A percentile compares a stretch with the other conserved stretches of the same genome.
phyloP scores from a whole-genome alignment of 2,797 vertebrate genomes.

The Channallabes apus region DNA sequence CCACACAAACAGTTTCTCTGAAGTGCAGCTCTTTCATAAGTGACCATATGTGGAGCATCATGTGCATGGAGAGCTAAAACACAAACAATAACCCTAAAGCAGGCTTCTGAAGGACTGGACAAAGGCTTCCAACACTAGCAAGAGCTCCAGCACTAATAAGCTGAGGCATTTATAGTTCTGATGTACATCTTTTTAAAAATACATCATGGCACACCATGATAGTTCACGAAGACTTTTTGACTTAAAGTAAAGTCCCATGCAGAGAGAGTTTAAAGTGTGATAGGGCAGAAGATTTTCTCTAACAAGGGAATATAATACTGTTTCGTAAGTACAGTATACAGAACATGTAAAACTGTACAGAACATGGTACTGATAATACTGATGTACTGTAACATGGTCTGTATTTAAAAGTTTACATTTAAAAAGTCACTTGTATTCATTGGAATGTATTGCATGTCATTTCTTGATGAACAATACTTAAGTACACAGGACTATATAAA shows the following conservation, averaged over 20 bases:
- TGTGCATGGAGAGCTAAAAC: conserved; percentile 37
- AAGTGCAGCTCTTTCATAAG: conserved; percentile 56
- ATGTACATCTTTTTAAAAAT: conserved; percentile 47
- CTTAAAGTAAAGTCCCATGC: neutral
- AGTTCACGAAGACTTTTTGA: conserved; percentile 4
- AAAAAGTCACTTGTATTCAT: neutral
- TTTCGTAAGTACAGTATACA: neutral
- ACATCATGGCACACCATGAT: conserved; percentile 16
- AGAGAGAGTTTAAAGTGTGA: neutral
- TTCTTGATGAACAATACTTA: neutral
- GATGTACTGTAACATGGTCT: conserved; percentile 70
- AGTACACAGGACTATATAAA: neutral
- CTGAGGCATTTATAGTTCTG: conserved; percentile 41
- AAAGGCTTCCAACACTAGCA: conserved; percentile 47
- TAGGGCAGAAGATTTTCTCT: neutral
- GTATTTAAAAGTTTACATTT: conserved; percentile 64
- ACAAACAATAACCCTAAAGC: conserved; percentile 49
- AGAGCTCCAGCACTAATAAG: conserved; percentile 39
- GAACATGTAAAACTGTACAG: conserved; percentile 47
- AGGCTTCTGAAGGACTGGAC: conserved; percentile 48
- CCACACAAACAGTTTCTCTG: conserved; percentile 54
- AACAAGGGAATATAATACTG: neutral
- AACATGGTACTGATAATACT: conserved; percentile 61
- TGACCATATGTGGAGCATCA: conserved; percentile 57
- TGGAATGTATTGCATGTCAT: neutral